Evolutionary conservation across 2,888 invertebrate genomes (phyloP), one percentile per base, ranked within the genome.

Genomic region (Mythimna impura): DNA sequence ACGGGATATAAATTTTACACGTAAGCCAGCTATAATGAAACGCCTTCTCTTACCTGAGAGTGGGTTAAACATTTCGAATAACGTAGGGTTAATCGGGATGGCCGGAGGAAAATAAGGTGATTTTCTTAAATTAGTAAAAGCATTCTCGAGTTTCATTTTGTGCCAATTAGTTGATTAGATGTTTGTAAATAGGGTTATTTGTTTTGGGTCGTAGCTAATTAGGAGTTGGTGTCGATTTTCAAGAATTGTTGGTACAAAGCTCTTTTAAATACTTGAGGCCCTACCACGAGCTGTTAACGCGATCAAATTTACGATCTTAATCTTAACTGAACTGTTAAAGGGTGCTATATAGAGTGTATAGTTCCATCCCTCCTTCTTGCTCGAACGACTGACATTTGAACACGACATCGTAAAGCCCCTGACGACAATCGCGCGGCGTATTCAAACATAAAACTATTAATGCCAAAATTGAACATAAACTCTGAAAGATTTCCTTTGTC

Each of bases 1-100:
- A 61, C 25, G 43, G 30, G 63, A 71, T 73, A 87, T 83, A 83
- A 86, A 79, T 86, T 84, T 83, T 71, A 72, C 73, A 73, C 69
- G 68, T 80, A 83, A 87, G 86, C 81, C 68, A 2, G 34, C 63
- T 66, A 62, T 83, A 86, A 86, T 79, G 71, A 83, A 81, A 83
- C 76, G 75, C 68, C 73, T 62, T n/a, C 54, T 61, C 10, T 17
- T 58, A 66, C 73, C 64, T 71, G 34, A 3, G 67, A 82, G 82
- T 60, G 83, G 80, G 83, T 80, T 82, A 80, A 77, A 54, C 67
- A 47, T 66, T 8, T 60, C 43, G 43, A 73, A 70, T 82, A 62
- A 81, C 40, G 47, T 20, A 0, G 52, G 71, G 63, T 65, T 67
- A 80, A 73, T 66, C 69, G 55, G 55, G 40, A 25, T 25, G 50